Conservation (phyloP, 2,797 vertebrate genomes). For the Chiroxiphia lanceolata region DNA sequence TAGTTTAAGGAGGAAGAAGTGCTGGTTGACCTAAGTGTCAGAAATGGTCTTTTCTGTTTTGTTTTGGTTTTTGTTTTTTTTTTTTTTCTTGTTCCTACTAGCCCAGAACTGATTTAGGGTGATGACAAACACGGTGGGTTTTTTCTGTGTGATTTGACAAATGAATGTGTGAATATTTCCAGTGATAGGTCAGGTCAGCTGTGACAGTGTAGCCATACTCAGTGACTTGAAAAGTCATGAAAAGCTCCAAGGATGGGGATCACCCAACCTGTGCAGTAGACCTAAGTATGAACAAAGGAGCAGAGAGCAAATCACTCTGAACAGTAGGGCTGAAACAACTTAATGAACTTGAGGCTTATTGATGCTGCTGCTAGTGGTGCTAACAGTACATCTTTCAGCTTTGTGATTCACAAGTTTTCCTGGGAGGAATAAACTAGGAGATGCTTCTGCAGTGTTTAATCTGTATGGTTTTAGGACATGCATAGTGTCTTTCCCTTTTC, state of each 20-base stretch:
- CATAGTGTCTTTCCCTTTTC: background rate
- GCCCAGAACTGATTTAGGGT: background rate
- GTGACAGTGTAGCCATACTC: background rate
- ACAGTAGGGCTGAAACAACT: background rate
- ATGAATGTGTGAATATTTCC: background rate
- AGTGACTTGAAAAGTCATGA: background rate
- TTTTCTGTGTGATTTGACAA: background rate
- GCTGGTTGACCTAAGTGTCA: background rate
- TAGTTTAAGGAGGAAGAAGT: background rate
- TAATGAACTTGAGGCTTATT: background rate
- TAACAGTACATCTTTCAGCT: background rate
- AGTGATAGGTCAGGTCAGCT: background rate
- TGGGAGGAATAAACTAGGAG: background rate
- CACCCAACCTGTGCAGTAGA: background rate
- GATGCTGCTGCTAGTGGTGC: background rate
- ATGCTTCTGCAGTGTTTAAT: background rate
- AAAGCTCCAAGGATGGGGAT: background rate
- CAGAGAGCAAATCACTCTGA: background rate
- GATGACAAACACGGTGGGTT: fast-evolving
- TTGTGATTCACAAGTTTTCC: background rate
- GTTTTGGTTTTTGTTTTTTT: too few species aligned
- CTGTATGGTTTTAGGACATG: background rate
- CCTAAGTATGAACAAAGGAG: background rate
- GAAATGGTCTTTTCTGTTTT: background rate
- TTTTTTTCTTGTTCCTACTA: background rate